phyloP scores from a whole-genome alignment of 2,888 invertebrate genomes.

The Omphaloscelis lunosa region DNA sequence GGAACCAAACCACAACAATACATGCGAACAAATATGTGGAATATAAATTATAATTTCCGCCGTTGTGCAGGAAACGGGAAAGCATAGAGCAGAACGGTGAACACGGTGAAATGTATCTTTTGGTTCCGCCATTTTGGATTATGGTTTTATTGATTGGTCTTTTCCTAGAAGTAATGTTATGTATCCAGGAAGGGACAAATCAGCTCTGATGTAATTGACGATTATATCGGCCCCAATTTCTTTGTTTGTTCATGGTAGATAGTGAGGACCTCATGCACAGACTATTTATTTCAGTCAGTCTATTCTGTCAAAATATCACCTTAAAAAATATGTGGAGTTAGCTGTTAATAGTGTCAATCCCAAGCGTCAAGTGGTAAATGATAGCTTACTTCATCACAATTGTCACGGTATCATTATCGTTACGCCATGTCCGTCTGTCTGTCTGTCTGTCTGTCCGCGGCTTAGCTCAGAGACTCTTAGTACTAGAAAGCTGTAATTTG shows the following conservation, averaged over 20 bases:
- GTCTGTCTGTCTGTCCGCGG: too few species aligned
- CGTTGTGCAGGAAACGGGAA: conserved; percentile 48
- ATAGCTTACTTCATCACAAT: too few species aligned
- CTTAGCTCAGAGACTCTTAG: too few species aligned
- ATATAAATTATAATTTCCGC: conserved; percentile 67
- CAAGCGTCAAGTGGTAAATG: too few species aligned
- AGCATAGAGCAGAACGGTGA: conserved; percentile 49
- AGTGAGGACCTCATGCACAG: background rate
- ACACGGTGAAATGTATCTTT: conserved; percentile 36
- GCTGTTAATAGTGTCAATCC: too few species aligned
- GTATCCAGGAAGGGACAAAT: background rate
- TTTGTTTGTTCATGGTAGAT: background rate
- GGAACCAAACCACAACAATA: conserved; percentile 49
- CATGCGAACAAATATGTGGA: conserved; percentile 59
- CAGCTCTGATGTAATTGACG: background rate
- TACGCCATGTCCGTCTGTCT: too few species aligned
- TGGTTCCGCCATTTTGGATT: conserved; percentile 24
- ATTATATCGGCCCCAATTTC: background rate
- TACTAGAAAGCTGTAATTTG: too few species aligned
- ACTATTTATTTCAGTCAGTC: too few species aligned
- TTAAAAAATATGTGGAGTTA: too few species aligned
- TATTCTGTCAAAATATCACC: too few species aligned
- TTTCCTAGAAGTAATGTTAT: conserved; percentile 25
- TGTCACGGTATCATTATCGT: too few species aligned
- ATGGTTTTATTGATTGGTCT: conserved; percentile 14